Evolutionary conservation across 2,797 vertebrate species (phyloP).

Genomic region (Pygocentrus nattereri): DNA sequence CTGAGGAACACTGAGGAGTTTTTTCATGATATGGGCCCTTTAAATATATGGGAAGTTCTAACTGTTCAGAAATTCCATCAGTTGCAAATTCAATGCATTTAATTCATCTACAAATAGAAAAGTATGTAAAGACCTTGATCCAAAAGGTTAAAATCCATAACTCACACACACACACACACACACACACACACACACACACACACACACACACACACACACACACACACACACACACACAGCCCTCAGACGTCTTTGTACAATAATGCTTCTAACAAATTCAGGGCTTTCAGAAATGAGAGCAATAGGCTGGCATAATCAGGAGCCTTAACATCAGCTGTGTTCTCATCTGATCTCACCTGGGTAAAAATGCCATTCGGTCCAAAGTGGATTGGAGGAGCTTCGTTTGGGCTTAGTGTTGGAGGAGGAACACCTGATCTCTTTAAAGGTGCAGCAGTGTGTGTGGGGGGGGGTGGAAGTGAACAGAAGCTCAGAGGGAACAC

Average conservation of each 20-base stretch:
- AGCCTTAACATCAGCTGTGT: background rate
- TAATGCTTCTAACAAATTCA: background rate
- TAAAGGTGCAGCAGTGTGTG: background rate
- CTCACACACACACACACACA: background rate
- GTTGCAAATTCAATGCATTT: no score
- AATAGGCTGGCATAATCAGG: background rate
- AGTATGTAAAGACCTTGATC: no score
- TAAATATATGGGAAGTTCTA: no score
- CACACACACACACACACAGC: background rate
- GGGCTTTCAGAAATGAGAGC: background rate
- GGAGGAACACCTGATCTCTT: background rate
- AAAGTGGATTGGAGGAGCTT: slow-evolving; percentile 55
- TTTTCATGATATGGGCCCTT: no score
- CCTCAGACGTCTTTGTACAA: background rate
- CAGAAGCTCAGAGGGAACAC: slow-evolving; percentile 13
- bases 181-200: background rate
- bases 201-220: background rate
- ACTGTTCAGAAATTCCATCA: no score
- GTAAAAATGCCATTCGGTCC: background rate
- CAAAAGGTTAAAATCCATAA: background rate
- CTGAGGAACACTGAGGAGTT: no score
- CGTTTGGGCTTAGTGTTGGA: slow-evolving; percentile 37
- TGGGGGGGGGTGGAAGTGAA: background rate
- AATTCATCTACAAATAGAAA: no score
- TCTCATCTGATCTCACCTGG: background rate